These are phyloP conservation scores for Chelon labrosus DNA, from an alignment of 2,797 vertebrate species.

Conservation along the genomic window DNA sequence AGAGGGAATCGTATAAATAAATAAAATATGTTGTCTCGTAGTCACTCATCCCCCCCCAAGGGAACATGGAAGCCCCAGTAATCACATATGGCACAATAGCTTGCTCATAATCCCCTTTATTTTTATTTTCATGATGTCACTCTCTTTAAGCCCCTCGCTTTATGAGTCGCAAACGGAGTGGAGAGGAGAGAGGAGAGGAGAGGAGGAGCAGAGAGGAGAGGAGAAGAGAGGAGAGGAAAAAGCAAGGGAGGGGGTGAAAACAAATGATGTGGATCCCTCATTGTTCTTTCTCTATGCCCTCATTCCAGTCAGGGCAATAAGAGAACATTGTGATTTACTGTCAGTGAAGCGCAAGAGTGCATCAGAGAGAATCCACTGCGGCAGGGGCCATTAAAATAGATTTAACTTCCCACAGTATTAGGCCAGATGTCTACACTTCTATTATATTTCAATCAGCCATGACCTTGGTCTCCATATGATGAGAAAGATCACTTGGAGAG, in stretches of 20 bases:
- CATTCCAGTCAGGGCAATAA: conserved; percentile 87
- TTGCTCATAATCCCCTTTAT: conserved; percentile 83
- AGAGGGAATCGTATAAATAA: conserved; percentile 74
- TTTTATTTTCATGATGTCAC: conserved; percentile 87
- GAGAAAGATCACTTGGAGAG: conserved; percentile 80
- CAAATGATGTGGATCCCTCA: conserved; percentile 87
- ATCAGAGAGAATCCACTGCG: conserved; percentile 85
- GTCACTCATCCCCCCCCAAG: conserved; percentile 72
- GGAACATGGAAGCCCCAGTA: conserved; percentile 78
- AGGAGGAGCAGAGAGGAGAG: conserved; percentile 15
- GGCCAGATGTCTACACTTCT: conserved; percentile 87
- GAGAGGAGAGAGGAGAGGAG: conserved; percentile 63
- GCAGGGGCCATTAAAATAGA: conserved; percentile 86
- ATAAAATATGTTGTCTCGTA: conserved; percentile 78
- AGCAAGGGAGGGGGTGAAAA: conserved; percentile 79
- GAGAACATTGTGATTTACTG: conserved; percentile 88
- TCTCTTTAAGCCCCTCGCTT: conserved; percentile 82
- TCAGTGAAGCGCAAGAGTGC: conserved; percentile 85
- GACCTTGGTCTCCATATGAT: conserved; percentile 85
- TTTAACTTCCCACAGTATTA: conserved; percentile 88
- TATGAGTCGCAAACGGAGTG: conserved; percentile 79
- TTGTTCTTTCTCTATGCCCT: conserved; percentile 86
- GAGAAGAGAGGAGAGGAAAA: conserved; percentile 49
- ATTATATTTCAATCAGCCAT: conserved; percentile 88
- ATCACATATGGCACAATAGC: conserved; percentile 84